Evolutionary conservation across 2,113 vertebrate species (phyloP), one percentile per base, ranked within the genome.

Genomic region (Hypomesus transpacificus): DNA sequence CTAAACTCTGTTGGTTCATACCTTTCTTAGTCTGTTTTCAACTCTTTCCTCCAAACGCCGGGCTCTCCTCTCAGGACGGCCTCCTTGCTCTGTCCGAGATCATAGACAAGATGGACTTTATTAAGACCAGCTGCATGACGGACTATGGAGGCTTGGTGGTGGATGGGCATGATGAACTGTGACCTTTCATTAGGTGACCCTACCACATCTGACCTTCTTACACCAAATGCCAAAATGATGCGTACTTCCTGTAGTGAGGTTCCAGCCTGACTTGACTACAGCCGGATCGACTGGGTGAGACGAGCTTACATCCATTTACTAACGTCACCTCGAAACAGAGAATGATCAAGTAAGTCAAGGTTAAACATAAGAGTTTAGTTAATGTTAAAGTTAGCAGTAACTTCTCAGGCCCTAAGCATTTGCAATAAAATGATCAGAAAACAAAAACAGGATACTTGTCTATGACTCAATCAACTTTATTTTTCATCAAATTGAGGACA

Each of bases 71-170:
- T 78, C 75, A 93, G 92, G 92, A 93, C 1, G 89, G 88, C 4
- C 87, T 6, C 5, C 83, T 93, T 14, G 84, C 80, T 7, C 69
- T 89, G 1, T 75, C 77, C 5, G 92, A 93, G 78, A 60, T 93
- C 54, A 65, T 91, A n/a, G 82, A 92, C 56, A 78, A 85, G 13
- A 4, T 81, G 21, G 87, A 89, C 16, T 73, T 34, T 66, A 71
- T 93, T 73, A 88, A 73, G 59, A 80, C 53, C 80, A 93, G 92
- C 79, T 90, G 87, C 51, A 82, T 93, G 59, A 92, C 91, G 0
- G 91, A 93, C 78, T 93, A 85, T 14, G 92, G 92, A 28, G 79
- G 60, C n/a, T 84, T 92, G 84, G 69, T 68, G 59, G 69, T 84
- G 54, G 78, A 76, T 0, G 80, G 62, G 1, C 91, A 90, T 4